phyloP scores from a whole-genome alignment of 2,888 invertebrate species.

The Rhagophthalmus giganteus region DNA sequence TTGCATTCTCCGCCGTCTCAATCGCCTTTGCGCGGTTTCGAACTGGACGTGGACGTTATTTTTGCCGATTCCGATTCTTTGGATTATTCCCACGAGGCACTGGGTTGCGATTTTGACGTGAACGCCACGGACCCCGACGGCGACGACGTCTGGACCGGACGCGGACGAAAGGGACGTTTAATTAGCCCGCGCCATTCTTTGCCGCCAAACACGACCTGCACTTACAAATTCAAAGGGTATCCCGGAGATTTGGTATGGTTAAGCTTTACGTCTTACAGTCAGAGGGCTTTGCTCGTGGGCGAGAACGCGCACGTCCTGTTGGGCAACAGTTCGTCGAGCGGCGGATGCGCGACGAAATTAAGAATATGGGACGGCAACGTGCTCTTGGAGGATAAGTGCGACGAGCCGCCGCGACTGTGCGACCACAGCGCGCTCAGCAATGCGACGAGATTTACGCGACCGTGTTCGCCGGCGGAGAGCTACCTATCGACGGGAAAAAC shows the following conservation, averaged over 20 bases:
- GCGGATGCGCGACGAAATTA: conserved; percentile 69
- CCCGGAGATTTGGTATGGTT: conserved; percentile 83
- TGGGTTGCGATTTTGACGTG: conserved; percentile 73
- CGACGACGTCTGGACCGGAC: conserved; percentile 60
- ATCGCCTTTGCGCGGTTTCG: conserved; percentile 77
- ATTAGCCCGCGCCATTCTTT: conserved; percentile 82
- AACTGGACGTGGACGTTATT: conserved; percentile 83
- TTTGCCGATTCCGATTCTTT: conserved; percentile 86
- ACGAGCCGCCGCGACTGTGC: conserved; percentile 78
- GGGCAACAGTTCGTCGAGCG: conserved; percentile 46
- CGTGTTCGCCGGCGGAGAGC: conserved; percentile 78
- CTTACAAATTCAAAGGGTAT: conserved; percentile 80
- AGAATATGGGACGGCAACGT: conserved; percentile 75
- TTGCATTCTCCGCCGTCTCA: conserved; percentile 66
- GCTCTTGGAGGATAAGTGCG: conserved; percentile 72
- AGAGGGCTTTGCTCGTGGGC: conserved; percentile 70
- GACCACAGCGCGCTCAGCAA: conserved; percentile 78
- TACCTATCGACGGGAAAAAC: conserved; percentile 66
- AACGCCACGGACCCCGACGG: conserved; percentile 72
- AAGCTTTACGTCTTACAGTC: conserved; percentile 83
- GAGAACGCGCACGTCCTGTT: conserved; percentile 49
- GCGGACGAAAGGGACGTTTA: conserved; percentile 71
- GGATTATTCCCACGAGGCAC: conserved; percentile 72
- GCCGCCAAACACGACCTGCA: conserved; percentile 84
- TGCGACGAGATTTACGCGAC: conserved; percentile 73